These are phyloP conservation scores for Oreochromis spilurus DNA, from an alignment of 2,113 vertebrate genomes.

Conservation along the genomic window DNA sequence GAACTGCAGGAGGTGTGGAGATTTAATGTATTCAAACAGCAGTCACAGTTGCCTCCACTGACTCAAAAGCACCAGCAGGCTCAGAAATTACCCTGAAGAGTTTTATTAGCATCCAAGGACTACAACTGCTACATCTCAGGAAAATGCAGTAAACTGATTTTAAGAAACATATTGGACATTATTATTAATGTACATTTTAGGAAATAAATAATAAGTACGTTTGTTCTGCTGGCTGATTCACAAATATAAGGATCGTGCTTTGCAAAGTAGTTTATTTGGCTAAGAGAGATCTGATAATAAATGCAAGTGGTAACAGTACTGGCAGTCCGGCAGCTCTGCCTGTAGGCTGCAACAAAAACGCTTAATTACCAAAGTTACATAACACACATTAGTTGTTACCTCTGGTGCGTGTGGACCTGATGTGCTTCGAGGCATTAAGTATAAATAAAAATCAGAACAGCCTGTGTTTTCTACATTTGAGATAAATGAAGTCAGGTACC, in stretches of 20 bases:
- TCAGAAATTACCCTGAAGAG: not conserved
- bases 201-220: not conserved
- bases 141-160: not conserved
- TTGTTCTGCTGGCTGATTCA: not conserved
- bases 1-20: not conserved
- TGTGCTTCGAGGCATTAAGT: not conserved
- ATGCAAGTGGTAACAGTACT: not conserved
- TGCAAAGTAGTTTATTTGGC: not conserved
- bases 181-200: not conserved
- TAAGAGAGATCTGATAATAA: not conserved
- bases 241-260: not conserved
- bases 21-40: not conserved
- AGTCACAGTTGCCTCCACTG: not conserved
- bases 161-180: not conserved
- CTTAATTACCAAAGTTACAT: not conserved
- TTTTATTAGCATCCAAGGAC: not conserved
- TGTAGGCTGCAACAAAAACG: not conserved
- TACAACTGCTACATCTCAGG: not conserved
- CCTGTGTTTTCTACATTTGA: not conserved
- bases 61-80: not conserved
- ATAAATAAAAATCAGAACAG: not conserved
- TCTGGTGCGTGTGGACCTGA: not conserved
- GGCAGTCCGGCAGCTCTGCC: not conserved
- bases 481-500: constrained; percentile 33
- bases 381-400: constrained; percentile 1